Evolutionary conservation across 30 jellyfish, hydroid and myxozoan species (phyloP).

Genomic region (Haliclystus octoradiatus): DNA sequence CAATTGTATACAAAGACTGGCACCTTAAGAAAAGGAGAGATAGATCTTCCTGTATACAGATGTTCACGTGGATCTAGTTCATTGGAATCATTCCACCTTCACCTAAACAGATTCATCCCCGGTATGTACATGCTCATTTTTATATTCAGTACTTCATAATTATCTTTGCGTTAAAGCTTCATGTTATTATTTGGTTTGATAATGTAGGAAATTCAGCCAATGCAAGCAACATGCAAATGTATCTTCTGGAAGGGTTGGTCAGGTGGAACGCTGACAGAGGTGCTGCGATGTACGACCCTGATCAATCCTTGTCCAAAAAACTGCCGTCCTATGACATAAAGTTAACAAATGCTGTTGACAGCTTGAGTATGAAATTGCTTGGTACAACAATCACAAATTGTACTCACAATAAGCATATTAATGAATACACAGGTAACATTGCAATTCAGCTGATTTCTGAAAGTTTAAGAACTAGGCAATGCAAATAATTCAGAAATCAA

Average conservation of each 20-base stretch:
- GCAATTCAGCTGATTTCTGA: neutral
- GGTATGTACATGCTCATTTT: neutral
- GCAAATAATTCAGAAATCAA: no score
- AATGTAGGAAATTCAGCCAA: conserved; percentile 23
- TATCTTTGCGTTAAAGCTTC: neutral
- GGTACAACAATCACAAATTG: neutral
- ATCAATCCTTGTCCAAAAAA: neutral
- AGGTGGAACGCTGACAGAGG: conserved; percentile 16
- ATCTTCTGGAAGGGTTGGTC: conserved; percentile 14
- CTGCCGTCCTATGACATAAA: neutral
- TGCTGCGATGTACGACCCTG: neutral
- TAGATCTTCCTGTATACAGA: conserved; percentile 22
- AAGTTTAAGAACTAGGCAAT: neutral
- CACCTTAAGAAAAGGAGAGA: conserved; percentile 18
- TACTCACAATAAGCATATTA: neutral
- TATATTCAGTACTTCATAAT: no score
- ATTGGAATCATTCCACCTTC: conserved; percentile 22
- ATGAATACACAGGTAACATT: neutral
- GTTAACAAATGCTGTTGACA: neutral
- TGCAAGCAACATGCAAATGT: conserved; percentile 37
- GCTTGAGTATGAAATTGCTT: neutral
- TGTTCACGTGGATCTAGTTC: conserved; percentile 46
- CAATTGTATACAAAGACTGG: conserved; percentile 15
- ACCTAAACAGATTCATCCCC: conserved; percentile 8
- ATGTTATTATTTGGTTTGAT: neutral